Evolutionary conservation across 2,888 invertebrate species (phyloP).

Genomic region (Drosophila stalkeri): DNA sequence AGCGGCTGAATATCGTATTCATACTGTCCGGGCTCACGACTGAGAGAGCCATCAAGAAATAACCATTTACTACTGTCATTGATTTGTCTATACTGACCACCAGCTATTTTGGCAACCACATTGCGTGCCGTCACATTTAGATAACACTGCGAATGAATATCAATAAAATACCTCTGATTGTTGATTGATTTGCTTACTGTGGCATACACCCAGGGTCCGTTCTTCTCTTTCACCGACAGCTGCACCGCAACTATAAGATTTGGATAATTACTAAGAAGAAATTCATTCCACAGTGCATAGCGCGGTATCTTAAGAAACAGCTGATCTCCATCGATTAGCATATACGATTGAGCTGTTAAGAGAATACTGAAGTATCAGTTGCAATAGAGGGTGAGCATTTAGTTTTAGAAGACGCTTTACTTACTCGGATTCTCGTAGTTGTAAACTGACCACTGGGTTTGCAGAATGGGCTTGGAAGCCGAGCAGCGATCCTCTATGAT

Average conservation of each 20-base stretch:
- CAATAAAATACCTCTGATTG: not conserved
- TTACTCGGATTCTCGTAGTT: slow-evolving; percentile 20
- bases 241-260: slow-evolving; percentile 23
- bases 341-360: slow-evolving; percentile 13
- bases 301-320: slow-evolving; percentile 40
- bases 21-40: slow-evolving; percentile 32
- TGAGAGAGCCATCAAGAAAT: slow-evolving; percentile 35
- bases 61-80: not conserved
- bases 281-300: slow-evolving; percentile 20
- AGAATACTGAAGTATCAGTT: not conserved
- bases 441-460: slow-evolving; percentile 23
- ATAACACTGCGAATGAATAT: slow-evolving; percentile 22
- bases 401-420: not conserved
- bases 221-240: slow-evolving; percentile 12
- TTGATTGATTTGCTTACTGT: slow-evolving; percentile 19
- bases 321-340: not conserved
- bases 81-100: slow-evolving; percentile 27
- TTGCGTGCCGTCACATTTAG: slow-evolving; percentile 34
- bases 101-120: slow-evolving; percentile 27
- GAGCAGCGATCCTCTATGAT: slow-evolving; percentile 18
- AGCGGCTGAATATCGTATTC: not conserved
- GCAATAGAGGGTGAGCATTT: not conserved
- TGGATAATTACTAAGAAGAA: slow-evolving; percentile 16
- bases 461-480: not conserved
- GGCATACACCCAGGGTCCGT: not conserved